Percentiles rank a stretch among this genome's conserved stretches.
Evolutionary conservation across 2,113 vertebrate species (phyloP).

Genomic region (Podarcis muralis): DNA sequence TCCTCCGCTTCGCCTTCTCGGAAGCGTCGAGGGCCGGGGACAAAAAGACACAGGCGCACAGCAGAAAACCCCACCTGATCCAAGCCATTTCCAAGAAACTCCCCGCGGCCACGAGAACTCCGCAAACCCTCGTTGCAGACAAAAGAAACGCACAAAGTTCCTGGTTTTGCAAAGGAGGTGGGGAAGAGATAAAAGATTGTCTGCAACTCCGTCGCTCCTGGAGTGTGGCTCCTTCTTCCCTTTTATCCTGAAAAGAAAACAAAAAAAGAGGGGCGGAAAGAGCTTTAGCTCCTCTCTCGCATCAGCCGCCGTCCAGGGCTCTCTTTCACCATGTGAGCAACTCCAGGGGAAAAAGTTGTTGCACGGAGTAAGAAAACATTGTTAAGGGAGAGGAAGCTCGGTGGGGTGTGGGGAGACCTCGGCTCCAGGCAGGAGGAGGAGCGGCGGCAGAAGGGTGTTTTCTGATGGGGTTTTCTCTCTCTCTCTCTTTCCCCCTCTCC

Average conservation of each 20-base stretch:
- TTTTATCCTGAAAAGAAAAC: not conserved
- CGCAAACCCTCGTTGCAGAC: not conserved
- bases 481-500: not conserved
- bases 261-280: not conserved
- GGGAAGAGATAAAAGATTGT: too few species aligned
- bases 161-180: not conserved
- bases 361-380: constrained; percentile 56
- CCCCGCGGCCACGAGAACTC: constrained; percentile 15
- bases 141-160: not conserved
- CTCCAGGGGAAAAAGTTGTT: constrained; percentile 46
- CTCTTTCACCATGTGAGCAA: constrained; percentile 33
- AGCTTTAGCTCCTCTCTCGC: constrained; percentile 7
- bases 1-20: constrained; percentile 80
- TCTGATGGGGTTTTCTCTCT: constrained; percentile 20
- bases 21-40: constrained; percentile 68
- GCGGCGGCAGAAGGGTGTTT: constrained; percentile 58
- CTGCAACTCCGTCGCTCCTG: not conserved
- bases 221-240: constrained; percentile 11
- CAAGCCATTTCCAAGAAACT: constrained; percentile 79
- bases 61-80: constrained; percentile 79
- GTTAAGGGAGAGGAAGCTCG: constrained; percentile 51
- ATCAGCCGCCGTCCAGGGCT: constrained; percentile 13
- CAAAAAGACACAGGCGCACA: constrained; percentile 71
- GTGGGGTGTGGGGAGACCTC: constrained; percentile 23
- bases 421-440: constrained; percentile 52